Conservation (phyloP, 2,797 vertebrate species). For the Spinus olivaceus region DNA sequence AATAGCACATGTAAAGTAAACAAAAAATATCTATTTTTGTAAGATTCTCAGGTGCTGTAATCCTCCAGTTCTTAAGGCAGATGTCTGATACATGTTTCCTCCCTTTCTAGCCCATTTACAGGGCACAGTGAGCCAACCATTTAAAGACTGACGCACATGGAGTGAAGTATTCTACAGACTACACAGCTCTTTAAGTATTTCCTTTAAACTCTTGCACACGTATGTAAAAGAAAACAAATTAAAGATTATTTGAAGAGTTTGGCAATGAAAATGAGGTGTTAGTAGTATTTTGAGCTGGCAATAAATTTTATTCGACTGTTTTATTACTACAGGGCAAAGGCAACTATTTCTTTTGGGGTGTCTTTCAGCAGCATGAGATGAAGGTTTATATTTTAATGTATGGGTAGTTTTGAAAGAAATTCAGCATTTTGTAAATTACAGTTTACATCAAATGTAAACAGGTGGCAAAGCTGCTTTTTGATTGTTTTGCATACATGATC, state of each 20-base stretch:
- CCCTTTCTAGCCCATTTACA: neutral
- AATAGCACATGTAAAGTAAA: neutral
- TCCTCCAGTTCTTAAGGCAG: neutral
- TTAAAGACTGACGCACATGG: neutral
- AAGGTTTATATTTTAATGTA: neutral
- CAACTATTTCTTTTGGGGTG: neutral
- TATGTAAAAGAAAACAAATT: constrained; percentile 54
- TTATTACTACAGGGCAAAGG: constrained; percentile 20
- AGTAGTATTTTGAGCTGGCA: constrained; percentile 38
- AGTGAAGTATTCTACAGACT: neutral
- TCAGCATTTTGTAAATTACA: neutral
- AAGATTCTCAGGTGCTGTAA: neutral
- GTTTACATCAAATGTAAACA: neutral
- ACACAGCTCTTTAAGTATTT: neutral
- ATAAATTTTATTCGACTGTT: constrained; percentile 41
- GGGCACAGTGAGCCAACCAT: neutral
- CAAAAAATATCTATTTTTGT: neutral
- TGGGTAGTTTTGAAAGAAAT: neutral
- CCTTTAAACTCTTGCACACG: constrained; percentile 23
- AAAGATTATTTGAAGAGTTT: constrained; percentile 48
- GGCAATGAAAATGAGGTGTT: constrained; percentile 48
- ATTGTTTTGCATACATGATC: neutral
- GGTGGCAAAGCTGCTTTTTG: neutral
- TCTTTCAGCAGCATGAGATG: neutral
- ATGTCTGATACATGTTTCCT: neutral